Evolutionary conservation across 2,113 vertebrate species (phyloP), one percentile per base, ranked within the genome.

Genomic region (Mungos mungo): DNA sequence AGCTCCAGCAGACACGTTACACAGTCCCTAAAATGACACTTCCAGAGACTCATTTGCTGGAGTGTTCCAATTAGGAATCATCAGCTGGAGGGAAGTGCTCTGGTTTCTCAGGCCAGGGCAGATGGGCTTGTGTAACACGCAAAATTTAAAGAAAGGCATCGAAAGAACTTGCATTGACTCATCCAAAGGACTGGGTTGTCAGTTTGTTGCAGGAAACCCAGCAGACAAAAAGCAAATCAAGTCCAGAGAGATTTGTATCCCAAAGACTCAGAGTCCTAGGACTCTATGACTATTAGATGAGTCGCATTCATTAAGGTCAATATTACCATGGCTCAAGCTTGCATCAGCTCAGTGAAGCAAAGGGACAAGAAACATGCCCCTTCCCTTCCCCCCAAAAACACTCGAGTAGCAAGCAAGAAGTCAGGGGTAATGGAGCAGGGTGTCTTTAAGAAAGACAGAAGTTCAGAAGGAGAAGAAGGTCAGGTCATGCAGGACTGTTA

Each of bases 21-120:
- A 27, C 4, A 93, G 90, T 98, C 97, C 97, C 92, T 33, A 94
- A 94, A 90, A 98, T 93, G 96, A 94, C 90, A 96, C 57, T 71
- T 93, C 71, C 81, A 63, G 82, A 97, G 94, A 33, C 66, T 97
- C 94, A 33, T 95, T 95, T 95, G 63, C 82, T 90, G 94, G 3
- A 52, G 38, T 97, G 93, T 92, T 98, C 72, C 93, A 98, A 95
- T 98, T 98, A 98, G 88, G 81, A 95, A 50, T 93, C 88, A 98
- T 97, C 96, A 97, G 92, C 96, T 97, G 50, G 52, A 96, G 85
- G 82, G 92, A 95, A 10, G 16, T 63, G 29, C 60, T 45, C 29
- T 1, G 0, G 50, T 7, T 66, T 92, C 87, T 96, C 69, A 41
- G 65, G 9, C 19, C 25, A 83, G 94, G 95, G 97, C 65, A 63